Conservation (phyloP, 1,140 invertebrate species). For the Philopotamus ludificatus region DNA sequence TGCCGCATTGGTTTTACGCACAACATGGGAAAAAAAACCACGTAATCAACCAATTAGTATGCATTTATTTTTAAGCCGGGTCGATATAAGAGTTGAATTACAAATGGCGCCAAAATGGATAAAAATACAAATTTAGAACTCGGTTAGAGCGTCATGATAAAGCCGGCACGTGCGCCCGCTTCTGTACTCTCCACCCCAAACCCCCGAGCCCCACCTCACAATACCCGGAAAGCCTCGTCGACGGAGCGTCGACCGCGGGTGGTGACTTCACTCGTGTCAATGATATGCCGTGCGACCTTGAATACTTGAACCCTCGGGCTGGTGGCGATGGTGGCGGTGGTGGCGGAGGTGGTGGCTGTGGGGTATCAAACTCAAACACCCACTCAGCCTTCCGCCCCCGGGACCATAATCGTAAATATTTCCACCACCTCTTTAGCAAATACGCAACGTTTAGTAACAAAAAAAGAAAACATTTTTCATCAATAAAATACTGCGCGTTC, state of each 20-base stretch:
- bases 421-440: too few species aligned
- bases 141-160: not conserved
- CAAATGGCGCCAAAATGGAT: not conserved
- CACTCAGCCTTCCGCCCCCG: not conserved
- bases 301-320: slow-evolving; percentile 1
- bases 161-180: not conserved
- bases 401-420: not conserved
- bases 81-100: too few species aligned
- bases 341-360: too few species aligned
- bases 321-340: too few species aligned
- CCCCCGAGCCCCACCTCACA: not conserved
- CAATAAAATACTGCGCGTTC: too few species aligned
- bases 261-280: slow-evolving; percentile 27
- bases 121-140: not conserved
- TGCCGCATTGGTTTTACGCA: too few species aligned
- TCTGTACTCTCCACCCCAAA: not conserved
- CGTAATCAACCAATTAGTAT: too few species aligned
- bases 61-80: too few species aligned
- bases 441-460: too few species aligned
- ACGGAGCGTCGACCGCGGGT: slow-evolving; percentile 21
- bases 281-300: slow-evolving; percentile 21
- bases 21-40: too few species aligned
- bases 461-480: too few species aligned
- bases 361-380: not conserved
- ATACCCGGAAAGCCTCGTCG: slow-evolving; percentile 11